Conservation (phyloP, 2,797 vertebrate genomes). For the Emydoidea blandingii region DNA sequence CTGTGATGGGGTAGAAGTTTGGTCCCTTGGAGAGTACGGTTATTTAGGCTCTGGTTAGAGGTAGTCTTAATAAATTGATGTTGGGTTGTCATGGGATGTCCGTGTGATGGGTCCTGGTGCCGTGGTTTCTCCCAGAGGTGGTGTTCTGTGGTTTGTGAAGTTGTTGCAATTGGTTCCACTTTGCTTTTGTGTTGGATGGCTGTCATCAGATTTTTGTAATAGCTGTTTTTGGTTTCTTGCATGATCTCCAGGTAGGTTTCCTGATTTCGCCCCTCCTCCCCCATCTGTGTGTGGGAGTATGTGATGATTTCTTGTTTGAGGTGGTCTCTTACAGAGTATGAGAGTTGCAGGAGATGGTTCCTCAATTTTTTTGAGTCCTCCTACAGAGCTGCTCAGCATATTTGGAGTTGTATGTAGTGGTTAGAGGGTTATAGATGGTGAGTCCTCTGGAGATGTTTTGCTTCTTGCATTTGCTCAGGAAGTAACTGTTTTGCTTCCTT, state of each 20-base stretch:
- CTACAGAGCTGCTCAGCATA: not conserved
- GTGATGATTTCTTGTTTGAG: not conserved
- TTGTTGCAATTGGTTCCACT: not conserved
- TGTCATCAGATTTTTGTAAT: not conserved
- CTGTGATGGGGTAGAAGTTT: not conserved
- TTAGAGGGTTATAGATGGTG: not conserved
- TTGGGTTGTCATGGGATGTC: not conserved
- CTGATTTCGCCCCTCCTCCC: not conserved
- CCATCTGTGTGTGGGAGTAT: not conserved
- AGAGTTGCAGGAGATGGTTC: not conserved
- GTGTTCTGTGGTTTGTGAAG: not conserved
- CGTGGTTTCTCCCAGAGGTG: not conserved
- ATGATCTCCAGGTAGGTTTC: not conserved
- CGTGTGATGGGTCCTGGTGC: not conserved
- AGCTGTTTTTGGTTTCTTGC: not conserved
- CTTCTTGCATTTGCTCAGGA: not conserved
- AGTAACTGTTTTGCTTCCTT: not conserved
- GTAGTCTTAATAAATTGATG: not conserved
- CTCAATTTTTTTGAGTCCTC: not conserved
- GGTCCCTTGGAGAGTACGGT: not conserved
- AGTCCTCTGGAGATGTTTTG: not conserved
- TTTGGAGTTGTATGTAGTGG: not conserved
- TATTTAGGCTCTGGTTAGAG: not conserved
- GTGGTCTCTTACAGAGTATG: not conserved
- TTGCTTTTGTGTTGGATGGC: not conserved